Percentiles rank a stretch among this genome's conserved stretches.
phyloP scores from a whole-genome alignment of 1,140 invertebrate species.

The Aphelenchoides besseyi region DNA sequence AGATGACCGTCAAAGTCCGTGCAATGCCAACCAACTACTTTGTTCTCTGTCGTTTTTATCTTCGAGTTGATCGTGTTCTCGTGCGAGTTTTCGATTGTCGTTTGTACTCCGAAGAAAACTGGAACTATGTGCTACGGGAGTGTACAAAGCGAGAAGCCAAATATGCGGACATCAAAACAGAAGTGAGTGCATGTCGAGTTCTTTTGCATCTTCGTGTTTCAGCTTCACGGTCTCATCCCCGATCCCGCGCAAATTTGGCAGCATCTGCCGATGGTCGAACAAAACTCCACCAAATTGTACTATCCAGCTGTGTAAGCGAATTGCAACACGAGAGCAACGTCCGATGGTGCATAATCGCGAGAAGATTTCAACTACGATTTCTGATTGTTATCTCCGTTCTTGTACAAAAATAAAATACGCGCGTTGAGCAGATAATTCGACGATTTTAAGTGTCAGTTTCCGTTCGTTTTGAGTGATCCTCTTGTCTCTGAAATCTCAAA shows the following conservation, averaged over 20 bases:
- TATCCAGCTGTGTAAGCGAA: background rate
- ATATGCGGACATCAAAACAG: constrained; percentile 5
- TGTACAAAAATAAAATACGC: no score
- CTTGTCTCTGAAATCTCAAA: background rate
- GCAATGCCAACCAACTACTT: constrained; percentile 92
- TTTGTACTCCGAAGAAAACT: constrained; percentile 74
- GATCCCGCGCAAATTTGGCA: constrained; percentile 13
- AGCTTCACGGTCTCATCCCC: background rate
- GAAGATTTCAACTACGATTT: background rate
- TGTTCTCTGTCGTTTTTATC: constrained; percentile 81
- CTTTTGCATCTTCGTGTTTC: background rate
- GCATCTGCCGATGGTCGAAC: background rate
- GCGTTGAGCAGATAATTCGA: no score
- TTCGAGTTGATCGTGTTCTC: constrained; percentile 87
- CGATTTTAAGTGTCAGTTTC: no score
- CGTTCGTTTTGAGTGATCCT: no score
- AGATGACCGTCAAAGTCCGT: constrained; percentile 70
- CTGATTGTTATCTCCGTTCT: background rate
- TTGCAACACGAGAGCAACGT: no score
- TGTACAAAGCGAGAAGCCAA: constrained; percentile 48
- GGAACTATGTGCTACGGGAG: constrained; percentile 44
- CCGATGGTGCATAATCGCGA: no score
- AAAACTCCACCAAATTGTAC: background rate
- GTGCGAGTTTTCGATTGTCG: constrained; percentile 85
- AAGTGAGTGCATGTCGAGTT: background rate